Evolutionary conservation across 2,113 vertebrate species (phyloP).

Genomic region (Salvelinus alpinus): DNA sequence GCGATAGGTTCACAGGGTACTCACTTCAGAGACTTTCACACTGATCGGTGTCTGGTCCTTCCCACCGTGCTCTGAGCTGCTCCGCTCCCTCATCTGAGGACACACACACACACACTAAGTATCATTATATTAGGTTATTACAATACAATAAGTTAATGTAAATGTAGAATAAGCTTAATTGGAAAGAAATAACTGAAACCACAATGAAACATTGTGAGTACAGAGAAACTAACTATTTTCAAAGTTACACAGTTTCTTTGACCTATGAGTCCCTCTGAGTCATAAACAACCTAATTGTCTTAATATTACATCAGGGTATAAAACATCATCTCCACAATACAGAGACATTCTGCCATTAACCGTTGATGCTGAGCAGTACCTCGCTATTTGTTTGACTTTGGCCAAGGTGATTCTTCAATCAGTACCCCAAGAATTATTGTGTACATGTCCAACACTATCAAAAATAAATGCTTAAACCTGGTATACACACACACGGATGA

Average conservation of each 20-base stretch:
- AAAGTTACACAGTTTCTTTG: no score
- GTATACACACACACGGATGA: slow-evolving; percentile 12
- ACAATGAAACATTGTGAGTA: no score
- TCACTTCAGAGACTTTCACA: slow-evolving; percentile 69
- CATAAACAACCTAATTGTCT: no score
- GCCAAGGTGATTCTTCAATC: neutral
- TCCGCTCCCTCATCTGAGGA: slow-evolving; percentile 68
- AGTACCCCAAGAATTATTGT: neutral
- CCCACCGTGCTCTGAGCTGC: slow-evolving; percentile 61
- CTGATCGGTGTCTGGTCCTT: slow-evolving; percentile 56
- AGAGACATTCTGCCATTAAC: no score
- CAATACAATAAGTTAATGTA: neutral
- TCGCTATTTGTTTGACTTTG: neutral
- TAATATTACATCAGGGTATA: no score
- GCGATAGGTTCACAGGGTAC: slow-evolving; percentile 17
- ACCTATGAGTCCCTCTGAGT: no score
- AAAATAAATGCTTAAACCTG: slow-evolving; percentile 11
- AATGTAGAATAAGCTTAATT: neutral
- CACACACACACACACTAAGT: slow-evolving; percentile 19
- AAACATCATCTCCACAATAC: no score
- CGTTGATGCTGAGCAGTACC: no score
- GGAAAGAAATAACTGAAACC: neutral
- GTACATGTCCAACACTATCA: neutral
- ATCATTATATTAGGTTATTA: neutral
- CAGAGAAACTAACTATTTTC: no score